These are phyloP conservation scores for Lasius platythorax DNA, from an alignment of 2,888 invertebrate genomes.

Conservation along the genomic window DNA sequence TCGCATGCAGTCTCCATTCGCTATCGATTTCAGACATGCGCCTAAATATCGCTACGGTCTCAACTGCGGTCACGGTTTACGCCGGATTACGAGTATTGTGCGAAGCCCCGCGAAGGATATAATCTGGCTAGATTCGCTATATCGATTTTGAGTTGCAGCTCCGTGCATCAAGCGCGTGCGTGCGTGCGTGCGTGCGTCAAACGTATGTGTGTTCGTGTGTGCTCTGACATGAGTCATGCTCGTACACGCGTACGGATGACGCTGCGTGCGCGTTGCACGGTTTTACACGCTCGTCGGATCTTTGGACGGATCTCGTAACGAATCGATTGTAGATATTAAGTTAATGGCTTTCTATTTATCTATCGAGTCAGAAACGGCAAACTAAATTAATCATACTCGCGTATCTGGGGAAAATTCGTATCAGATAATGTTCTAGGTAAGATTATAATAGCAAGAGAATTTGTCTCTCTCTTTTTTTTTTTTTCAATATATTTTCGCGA, in stretches of 20 bases:
- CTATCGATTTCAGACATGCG: constrained; percentile 42
- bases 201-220: constrained; percentile 32
- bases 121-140: constrained; percentile 85
- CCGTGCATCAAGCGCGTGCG: constrained; percentile 72
- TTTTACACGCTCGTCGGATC: constrained; percentile 64
- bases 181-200: constrained; percentile 68
- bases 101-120: constrained; percentile 85
- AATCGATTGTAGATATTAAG: constrained; percentile 48
- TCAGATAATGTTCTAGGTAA: not conserved
- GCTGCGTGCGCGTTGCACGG: constrained; percentile 64
- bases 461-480: not conserved
- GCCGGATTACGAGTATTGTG: constrained; percentile 82
- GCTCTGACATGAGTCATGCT: constrained; percentile 74
- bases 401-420: constrained; percentile 17
- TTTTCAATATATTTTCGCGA: not conserved
- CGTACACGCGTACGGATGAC: constrained; percentile 56
- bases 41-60: constrained; percentile 65
- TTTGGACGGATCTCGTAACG: constrained; percentile 44
- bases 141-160: constrained; percentile 85
- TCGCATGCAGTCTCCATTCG: not conserved
- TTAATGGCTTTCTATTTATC: constrained; percentile 32
- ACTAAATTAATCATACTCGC: constrained; percentile 18
- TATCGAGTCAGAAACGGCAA: not conserved
- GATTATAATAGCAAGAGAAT: not conserved
- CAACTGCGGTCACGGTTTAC: constrained; percentile 78